Evolutionary conservation across 2,113 vertebrate species (phyloP).

Genomic region (Serinus canaria): DNA sequence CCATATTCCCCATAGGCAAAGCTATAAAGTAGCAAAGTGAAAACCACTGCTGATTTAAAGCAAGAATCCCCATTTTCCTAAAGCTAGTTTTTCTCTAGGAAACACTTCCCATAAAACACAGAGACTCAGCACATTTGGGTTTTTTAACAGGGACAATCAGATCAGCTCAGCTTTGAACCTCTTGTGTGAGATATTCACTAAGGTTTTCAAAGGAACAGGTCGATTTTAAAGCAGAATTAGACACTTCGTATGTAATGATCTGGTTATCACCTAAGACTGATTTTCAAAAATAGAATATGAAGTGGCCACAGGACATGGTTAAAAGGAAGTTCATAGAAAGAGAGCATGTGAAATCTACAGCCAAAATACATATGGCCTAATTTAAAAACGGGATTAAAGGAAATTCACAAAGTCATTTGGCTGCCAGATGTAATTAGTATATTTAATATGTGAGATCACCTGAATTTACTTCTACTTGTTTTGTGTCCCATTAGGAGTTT

Average conservation of each 20-base stretch:
- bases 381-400: conserved; percentile 42
- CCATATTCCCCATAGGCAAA: not conserved
- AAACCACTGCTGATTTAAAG: not conserved
- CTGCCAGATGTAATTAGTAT: conserved; percentile 52
- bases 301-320: not conserved
- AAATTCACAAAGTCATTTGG: conserved; percentile 28
- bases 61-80: not conserved
- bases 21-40: not conserved
- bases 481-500: conserved; percentile 44
- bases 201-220: not conserved
- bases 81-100: not conserved
- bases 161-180: not conserved
- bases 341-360: not conserved
- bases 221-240: conserved; percentile 19
- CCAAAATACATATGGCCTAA: conserved; percentile 24
- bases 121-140: not conserved
- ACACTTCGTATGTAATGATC: not conserved
- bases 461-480: conserved; percentile 41
- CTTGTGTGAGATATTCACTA: not conserved
- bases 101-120: not conserved
- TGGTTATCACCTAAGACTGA: not conserved
- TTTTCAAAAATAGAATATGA: not conserved
- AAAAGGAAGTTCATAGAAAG: conserved; percentile 1
- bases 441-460: conserved; percentile 47
- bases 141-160: not conserved